Evolutionary conservation across 2,113 vertebrate species (phyloP).

Genomic region (Myanophis thanlyinensis): DNA sequence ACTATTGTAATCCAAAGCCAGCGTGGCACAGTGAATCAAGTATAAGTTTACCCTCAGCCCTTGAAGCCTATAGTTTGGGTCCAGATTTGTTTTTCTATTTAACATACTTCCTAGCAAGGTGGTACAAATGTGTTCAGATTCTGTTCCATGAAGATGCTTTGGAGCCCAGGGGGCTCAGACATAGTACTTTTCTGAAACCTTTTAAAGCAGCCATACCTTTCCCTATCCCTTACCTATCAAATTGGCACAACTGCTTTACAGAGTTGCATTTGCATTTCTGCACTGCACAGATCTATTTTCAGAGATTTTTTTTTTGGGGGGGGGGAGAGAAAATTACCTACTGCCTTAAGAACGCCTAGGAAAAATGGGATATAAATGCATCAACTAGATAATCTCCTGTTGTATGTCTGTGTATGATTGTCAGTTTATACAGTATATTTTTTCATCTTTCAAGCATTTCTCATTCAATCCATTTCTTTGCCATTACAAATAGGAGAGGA

Average conservation of each 20-base stretch:
- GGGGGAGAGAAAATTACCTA: neutral
- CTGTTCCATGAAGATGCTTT: neutral
- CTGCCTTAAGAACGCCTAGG: neutral
- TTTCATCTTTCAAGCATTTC: neutral
- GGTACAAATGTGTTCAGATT: neutral
- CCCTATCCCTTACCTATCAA: no score
- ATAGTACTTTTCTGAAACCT: neutral
- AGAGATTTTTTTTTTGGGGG: neutral
- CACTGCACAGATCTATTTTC: neutral
- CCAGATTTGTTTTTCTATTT: neutral
- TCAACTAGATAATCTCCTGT: neutral
- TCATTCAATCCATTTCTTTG: neutral
- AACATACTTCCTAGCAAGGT: neutral
- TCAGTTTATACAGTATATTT: neutral
- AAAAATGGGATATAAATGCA: neutral
- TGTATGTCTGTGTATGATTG: neutral
- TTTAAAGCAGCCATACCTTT: neutral
- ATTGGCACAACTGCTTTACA: neutral
- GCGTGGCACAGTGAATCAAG: neutral
- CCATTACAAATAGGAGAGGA: neutral
- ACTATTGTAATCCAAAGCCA: neutral
- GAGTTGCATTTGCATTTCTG: neutral
- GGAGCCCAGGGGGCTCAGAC: neutral
- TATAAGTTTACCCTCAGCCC: neutral
- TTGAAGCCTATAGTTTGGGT: neutral